Percentiles rank a stretch among this genome's conserved stretches.
phyloP scores from a whole-genome alignment of 2,113 vertebrate species.

The Plotosus lineatus region DNA sequence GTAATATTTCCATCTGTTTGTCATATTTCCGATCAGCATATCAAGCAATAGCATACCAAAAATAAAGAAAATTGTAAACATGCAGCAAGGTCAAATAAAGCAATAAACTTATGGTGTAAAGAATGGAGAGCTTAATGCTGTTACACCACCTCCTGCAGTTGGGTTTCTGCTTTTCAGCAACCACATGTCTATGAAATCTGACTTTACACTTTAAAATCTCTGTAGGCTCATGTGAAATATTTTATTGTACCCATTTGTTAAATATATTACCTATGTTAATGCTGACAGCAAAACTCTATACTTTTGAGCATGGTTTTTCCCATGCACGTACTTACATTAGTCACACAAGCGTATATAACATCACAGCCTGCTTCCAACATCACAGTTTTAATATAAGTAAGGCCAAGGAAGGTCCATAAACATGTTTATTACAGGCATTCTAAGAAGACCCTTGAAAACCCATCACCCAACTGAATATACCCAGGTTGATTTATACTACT shows the following conservation, averaged over 20 bases:
- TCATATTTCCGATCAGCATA: neutral
- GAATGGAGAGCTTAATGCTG: neutral
- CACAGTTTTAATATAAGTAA: too few species aligned
- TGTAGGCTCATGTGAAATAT: neutral
- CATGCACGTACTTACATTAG: too few species aligned
- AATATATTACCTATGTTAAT: too few species aligned
- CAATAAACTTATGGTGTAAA: slow-evolving; percentile 3
- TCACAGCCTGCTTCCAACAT: too few species aligned
- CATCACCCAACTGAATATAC: too few species aligned
- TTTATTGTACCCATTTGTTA: neutral
- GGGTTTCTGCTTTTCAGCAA: neutral
- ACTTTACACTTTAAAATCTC: neutral
- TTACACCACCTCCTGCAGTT: neutral
- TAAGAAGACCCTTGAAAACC: too few species aligned
- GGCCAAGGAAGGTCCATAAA: too few species aligned
- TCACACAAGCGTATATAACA: too few species aligned
- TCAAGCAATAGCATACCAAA: neutral
- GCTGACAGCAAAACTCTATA: too few species aligned
- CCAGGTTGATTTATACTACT: too few species aligned
- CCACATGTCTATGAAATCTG: neutral
- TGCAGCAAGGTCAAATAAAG: neutral
- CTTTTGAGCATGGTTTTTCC: too few species aligned
- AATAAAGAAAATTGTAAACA: neutral
- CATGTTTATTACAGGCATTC: too few species aligned
- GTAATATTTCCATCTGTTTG: neutral